Evolutionary conservation across 2,113 vertebrate species (phyloP).

Genomic region (Sinocyclocheilus grahami): DNA sequence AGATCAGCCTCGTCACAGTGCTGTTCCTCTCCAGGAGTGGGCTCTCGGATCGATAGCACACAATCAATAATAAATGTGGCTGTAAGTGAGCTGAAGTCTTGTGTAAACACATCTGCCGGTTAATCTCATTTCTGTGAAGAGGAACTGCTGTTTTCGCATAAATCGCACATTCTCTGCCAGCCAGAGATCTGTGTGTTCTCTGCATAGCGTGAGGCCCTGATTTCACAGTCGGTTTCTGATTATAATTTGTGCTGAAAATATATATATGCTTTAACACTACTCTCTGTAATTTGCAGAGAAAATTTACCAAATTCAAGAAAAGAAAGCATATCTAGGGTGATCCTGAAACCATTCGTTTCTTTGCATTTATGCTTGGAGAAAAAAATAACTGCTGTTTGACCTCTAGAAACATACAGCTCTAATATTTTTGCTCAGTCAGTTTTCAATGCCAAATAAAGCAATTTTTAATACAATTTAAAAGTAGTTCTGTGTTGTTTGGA

Average conservation of each 20-base stretch:
- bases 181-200: neutral
- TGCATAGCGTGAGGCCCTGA: neutral
- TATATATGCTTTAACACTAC: neutral
- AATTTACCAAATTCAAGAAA: neutral
- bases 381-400: no score
- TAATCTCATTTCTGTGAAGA: neutral
- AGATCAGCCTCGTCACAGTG: conserved; percentile 7
- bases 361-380: neutral
- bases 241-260: neutral
- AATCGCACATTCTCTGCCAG: neutral
- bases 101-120: neutral
- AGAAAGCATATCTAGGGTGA: neutral
- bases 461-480: no score
- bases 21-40: conserved; percentile 16
- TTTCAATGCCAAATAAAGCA: no score
- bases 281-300: neutral
- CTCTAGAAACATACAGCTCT: no score
- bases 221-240: conserved; percentile 16
- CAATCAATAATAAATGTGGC: conserved; percentile 43
- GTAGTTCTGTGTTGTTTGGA: no score
- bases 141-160: neutral
- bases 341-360: neutral
- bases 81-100: neutral
- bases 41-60: neutral
- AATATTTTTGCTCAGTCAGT: no score